Evolutionary conservation across 2,797 vertebrate species (phyloP), one percentile per base, ranked within the genome.

Genomic region (Characodon lateralis): DNA sequence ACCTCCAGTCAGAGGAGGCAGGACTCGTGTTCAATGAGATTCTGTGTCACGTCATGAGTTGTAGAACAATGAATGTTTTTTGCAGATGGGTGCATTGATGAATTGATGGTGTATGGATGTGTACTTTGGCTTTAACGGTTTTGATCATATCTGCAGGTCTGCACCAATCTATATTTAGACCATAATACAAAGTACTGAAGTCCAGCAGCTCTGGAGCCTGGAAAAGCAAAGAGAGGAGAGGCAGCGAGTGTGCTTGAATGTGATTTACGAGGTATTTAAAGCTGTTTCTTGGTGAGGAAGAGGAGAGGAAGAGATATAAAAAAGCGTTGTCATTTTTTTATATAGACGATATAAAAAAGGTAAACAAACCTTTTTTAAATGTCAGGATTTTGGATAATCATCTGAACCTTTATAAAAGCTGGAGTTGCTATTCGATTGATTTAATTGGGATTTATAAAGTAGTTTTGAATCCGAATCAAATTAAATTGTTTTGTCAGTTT

Each of bases 161-260:
- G 28, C 16, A 68, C 80, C 80, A 83, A 86, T 84, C 0, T 41
- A 79, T 78, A 86, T 76, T 74, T 72, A 84, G 77, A 80, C 55
- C 31, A 83, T 4, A 72, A 35, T 18, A 56, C 71, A 79, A 82
- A 90, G 88, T 87, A 86, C 84, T 90, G 86, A 89, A 88, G 86
- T 35, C 18, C 61, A 65, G 14, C 31, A 48, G 61, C 72, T 24
- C 31, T 0, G 35, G 65, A 73, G 75, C 58, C 41, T 72, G 72
- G 76, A 59, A 39, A 72, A 66, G 61, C 39, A 50, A 50, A 78
- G 74, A 73, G 80, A 86, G 89, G 86, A 90, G 93, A 81, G 89
- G 86, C 86, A 74, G 76, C 74, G 22, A 3, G 24, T 35, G 56
- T 73, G 28, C 2, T 0, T 8, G 48, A 85, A 86, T 86, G 84